A percentile compares a stretch with the other conserved stretches of the same genome.
Evolutionary conservation across 2,888 invertebrate species (phyloP).

Genomic region (Polydrusus pterygomalis): DNA sequence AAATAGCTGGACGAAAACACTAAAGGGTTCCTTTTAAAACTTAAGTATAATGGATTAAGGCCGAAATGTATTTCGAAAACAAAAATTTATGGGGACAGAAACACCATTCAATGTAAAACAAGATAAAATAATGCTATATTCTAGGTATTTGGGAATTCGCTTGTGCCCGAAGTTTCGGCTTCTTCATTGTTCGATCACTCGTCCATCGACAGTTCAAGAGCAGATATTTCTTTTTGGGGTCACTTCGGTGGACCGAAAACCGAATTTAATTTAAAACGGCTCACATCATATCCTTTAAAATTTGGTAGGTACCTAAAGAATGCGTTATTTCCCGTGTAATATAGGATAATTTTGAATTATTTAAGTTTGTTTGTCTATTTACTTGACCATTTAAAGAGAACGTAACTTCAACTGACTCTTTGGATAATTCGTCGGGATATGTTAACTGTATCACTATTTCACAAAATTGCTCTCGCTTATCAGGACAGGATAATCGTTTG

Average conservation of each 20-base stretch:
- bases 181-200: constrained; percentile 49
- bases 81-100: constrained; percentile 66
- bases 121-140: constrained; percentile 68
- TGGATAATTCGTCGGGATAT: too few relatives aligned
- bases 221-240: constrained; percentile 35
- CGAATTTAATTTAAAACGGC: constrained; percentile 5
- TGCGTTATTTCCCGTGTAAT: too few relatives aligned
- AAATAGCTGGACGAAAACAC: constrained; percentile 34
- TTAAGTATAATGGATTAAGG: constrained; percentile 48
- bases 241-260: constrained; percentile 6
- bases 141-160: constrained; percentile 59
- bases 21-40: constrained; percentile 37
- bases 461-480: too few relatives aligned
- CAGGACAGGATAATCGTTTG: too few relatives aligned
- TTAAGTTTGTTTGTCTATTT: too few relatives aligned
- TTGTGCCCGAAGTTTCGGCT: constrained; percentile 52
- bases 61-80: constrained; percentile 58
- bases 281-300: neutral
- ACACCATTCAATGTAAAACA: constrained; percentile 70
- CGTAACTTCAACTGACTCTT: too few relatives aligned
- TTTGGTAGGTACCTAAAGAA: neutral
- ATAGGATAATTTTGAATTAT: too few relatives aligned
- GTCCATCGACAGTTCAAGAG: constrained; percentile 43
- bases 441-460: too few relatives aligned
- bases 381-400: too few relatives aligned